phyloP scores from a whole-genome alignment of 2,888 invertebrate species.

The Neoscelio sp. region DNA sequence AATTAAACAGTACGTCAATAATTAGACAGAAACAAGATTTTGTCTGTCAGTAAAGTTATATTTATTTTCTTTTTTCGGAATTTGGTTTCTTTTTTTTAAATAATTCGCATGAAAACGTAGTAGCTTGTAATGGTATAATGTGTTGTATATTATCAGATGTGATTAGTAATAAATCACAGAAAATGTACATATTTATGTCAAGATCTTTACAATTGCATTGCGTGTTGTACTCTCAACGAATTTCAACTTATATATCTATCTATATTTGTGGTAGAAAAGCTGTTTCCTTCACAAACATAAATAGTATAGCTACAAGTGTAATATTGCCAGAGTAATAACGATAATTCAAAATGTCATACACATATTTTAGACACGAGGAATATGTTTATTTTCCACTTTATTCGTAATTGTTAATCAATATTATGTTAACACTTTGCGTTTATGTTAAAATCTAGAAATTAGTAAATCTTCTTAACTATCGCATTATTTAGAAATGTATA shows the following conservation, averaged over 20 bases:
- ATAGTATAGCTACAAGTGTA: conserved; percentile 33
- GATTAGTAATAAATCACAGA: conserved; percentile 24
- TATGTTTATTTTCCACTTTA: conserved; percentile 34
- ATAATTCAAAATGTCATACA: conserved; percentile 48
- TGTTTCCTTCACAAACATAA: conserved; percentile 50
- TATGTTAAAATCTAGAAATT: neutral
- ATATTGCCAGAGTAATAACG: conserved; percentile 44
- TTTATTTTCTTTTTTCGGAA: neutral
- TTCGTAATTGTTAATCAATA: conserved; percentile 42
- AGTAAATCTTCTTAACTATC: no score
- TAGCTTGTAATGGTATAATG: no score
- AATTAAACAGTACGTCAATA: conserved; percentile 29
- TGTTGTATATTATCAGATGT: neutral
- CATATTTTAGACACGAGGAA: conserved; percentile 22
- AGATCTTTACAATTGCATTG: conserved; percentile 9
- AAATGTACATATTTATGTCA: conserved; percentile 4
- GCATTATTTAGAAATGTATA: conserved; percentile 1
- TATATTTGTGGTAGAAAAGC: conserved; percentile 22
- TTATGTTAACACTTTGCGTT: conserved; percentile 15
- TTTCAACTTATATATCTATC: conserved; percentile 25
- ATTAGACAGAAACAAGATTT: conserved; percentile 4
- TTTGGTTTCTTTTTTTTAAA: neutral
- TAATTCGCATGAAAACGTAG: neutral
- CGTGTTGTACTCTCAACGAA: neutral
- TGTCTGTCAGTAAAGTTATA: neutral